These are phyloP conservation scores for Stegastes partitus DNA, from an alignment of 2,113 vertebrate genomes.

Conservation along the genomic window DNA sequence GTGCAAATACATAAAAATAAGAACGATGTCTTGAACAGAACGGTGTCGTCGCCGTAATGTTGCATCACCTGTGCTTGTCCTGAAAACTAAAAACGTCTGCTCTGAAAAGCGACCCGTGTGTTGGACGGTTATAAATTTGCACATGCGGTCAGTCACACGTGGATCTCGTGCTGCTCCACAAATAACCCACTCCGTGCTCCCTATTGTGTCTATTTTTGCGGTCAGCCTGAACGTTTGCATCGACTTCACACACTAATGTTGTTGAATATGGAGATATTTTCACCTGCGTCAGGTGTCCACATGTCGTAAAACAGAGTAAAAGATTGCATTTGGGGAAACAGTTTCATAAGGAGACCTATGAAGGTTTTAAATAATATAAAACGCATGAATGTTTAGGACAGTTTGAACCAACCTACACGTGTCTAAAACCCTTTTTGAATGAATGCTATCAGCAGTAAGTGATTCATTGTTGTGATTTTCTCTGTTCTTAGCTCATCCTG, in stretches of 20 bases:
- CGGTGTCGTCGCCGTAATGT: neutral
- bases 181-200: conserved; percentile 1
- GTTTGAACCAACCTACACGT: neutral
- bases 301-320: no score
- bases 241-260: neutral
- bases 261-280: neutral
- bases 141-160: conserved; percentile 12
- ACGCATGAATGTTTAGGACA: no score
- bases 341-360: no score
- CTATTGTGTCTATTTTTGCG: conserved; percentile 6
- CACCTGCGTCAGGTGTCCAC: no score
- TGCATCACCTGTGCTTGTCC: neutral
- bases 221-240: neutral
- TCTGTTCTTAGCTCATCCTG: neutral
- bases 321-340: no score
- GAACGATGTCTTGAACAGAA: no score
- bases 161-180: conserved; percentile 1
- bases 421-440: neutral
- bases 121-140: neutral
- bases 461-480: neutral
- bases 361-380: no score
- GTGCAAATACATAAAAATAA: neutral
- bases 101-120: neutral
- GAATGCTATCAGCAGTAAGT: neutral
- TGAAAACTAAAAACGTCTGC: neutral